Evolutionary conservation across 1,140 invertebrate species (phyloP).

Genomic region (Cotesia vestalis): DNA sequence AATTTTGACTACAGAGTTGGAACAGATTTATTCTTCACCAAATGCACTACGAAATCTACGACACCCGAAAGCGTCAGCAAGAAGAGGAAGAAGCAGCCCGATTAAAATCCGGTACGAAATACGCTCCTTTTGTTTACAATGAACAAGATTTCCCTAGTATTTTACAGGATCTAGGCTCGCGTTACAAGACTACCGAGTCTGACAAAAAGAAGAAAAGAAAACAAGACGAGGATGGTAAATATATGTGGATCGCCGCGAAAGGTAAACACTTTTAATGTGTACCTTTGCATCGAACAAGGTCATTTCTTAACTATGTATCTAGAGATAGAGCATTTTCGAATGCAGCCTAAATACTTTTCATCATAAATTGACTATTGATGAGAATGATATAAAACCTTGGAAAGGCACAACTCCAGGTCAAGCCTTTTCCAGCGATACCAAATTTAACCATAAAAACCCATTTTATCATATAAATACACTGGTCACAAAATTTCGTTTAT

Average conservation of each 20-base stretch:
- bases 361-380: too few species aligned
- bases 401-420: too few species aligned
- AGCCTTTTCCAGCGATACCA: too few species aligned
- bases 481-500: too few species aligned
- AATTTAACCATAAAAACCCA: too few species aligned
- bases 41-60: constrained; percentile 86
- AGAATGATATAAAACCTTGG: too few species aligned
- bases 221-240: constrained; percentile 67
- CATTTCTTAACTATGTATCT: too few species aligned
- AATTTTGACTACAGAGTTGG: constrained; percentile 78
- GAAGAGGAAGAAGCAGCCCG: constrained; percentile 63
- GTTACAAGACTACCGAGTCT: constrained; percentile 57
- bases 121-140: constrained; percentile 68
- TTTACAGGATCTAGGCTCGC: constrained; percentile 57
- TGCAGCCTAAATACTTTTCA: too few species aligned
- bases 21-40: constrained; percentile 95
- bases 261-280: constrained; percentile 64
- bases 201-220: constrained; percentile 59
- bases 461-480: too few species aligned
- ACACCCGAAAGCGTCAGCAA: constrained; percentile 72
- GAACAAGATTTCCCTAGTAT: constrained; percentile 72
- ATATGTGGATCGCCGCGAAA: constrained; percentile 67
- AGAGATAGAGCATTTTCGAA: too few species aligned
- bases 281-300: constrained; percentile 47
- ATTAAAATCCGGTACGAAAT: constrained; percentile 56